Evolutionary conservation across 2,888 invertebrate species (phyloP).

Genomic region (Lochmaea crataegi): DNA sequence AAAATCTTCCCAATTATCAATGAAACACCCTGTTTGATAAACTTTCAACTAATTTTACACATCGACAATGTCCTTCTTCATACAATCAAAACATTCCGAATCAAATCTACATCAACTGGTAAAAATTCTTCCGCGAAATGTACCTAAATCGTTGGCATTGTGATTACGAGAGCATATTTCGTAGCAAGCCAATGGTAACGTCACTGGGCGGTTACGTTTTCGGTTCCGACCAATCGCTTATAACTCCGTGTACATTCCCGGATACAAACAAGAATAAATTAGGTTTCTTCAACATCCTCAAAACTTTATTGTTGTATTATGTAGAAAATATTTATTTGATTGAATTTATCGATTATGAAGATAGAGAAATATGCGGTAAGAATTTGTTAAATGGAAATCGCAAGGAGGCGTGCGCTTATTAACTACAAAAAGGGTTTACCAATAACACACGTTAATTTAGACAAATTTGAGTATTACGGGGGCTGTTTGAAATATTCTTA

Average conservation of each 20-base stretch:
- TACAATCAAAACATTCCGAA: too few relatives aligned
- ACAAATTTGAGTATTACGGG: neutral
- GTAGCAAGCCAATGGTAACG: slow-evolving; percentile 37
- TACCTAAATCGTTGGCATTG: slow-evolving; percentile 42
- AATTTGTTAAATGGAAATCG: neutral
- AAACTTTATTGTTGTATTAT: neutral
- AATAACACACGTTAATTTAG: too few relatives aligned
- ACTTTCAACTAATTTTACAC: too few relatives aligned
- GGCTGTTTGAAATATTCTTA: neutral
- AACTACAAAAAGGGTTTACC: neutral
- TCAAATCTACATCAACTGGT: too few relatives aligned
- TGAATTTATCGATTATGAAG: neutral
- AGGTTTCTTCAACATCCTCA: neutral
- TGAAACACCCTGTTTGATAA: too few relatives aligned
- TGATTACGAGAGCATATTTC: slow-evolving; percentile 33
- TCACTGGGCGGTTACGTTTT: slow-evolving; percentile 34
- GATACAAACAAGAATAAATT: slow-evolving; percentile 37
- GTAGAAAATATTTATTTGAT: neutral
- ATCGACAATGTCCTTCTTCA: too few relatives aligned
- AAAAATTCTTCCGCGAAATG: slow-evolving; percentile 37
- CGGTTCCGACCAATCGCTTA: slow-evolving; percentile 32
- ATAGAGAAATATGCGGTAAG: neutral
- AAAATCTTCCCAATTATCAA: too few relatives aligned
- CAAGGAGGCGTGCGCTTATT: neutral
- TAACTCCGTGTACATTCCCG: slow-evolving; percentile 38